phyloP scores from a whole-genome alignment of 1,140 invertebrate genomes.

The Heliconius hewitsoni region DNA sequence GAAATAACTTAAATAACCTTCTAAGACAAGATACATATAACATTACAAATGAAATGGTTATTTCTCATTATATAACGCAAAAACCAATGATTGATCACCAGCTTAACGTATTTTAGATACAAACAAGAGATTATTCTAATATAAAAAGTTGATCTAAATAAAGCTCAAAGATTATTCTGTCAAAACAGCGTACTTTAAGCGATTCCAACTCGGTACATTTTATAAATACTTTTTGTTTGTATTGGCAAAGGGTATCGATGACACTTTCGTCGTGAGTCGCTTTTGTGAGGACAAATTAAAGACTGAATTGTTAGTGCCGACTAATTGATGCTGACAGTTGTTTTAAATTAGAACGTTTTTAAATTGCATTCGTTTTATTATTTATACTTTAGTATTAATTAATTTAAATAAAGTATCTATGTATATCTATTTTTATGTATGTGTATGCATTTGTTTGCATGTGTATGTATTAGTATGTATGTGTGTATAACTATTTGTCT shows the following conservation, averaged over 20 bases:
- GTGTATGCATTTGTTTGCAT: too few relatives aligned
- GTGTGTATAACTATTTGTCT: too few relatives aligned
- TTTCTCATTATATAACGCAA: background rate
- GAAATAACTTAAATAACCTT: background rate
- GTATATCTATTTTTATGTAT: too few relatives aligned
- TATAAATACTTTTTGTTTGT: slow-evolving; percentile 13
- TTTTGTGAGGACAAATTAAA: slow-evolving; percentile 10
- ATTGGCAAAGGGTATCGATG: slow-evolving; percentile 2
- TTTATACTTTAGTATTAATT: background rate
- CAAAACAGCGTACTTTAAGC: slow-evolving; percentile 22
- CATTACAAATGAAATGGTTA: background rate
- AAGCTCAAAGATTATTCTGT: slow-evolving; percentile 27
- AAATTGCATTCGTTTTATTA: background rate
- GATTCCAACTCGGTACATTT: background rate
- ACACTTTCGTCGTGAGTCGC: background rate
- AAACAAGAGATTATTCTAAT: slow-evolving; percentile 26
- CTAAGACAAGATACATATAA: background rate
- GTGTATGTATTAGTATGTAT: too few relatives aligned
- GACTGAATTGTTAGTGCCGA: background rate
- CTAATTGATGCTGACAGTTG: slow-evolving; percentile 7
- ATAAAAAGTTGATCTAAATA: slow-evolving; percentile 7
- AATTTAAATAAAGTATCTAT: too few relatives aligned
- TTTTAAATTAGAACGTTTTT: background rate
- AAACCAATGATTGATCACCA: background rate
- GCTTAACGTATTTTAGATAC: background rate